Percentiles rank a stretch among this genome's conserved stretches.
These are phyloP conservation scores for Danaus chrysippus DNA, from an alignment of 2,888 invertebrate species.

Conservation along the genomic window DNA sequence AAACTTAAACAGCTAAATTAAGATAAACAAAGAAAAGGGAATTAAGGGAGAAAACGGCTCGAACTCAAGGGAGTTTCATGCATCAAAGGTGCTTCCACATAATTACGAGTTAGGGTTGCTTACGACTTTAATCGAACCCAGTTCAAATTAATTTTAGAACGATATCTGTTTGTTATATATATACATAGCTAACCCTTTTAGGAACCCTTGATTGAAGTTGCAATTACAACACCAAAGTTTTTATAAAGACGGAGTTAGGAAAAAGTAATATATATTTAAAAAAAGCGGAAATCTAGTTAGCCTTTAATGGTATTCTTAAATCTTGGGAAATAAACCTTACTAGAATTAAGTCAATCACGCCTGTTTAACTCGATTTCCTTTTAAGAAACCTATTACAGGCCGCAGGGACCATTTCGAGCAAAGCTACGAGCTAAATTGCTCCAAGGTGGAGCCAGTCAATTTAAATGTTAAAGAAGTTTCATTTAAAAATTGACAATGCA, in stretches of 20 bases:
- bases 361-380: constrained; percentile 71
- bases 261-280: constrained; percentile 14
- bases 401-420: constrained; percentile 60
- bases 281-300: constrained; percentile 20
- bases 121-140: constrained; percentile 50
- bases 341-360: constrained; percentile 71
- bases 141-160: constrained; percentile 17
- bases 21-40: constrained; percentile 21
- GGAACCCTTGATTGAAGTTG: neutral
- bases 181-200: neutral
- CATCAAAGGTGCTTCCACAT: constrained; percentile 57
- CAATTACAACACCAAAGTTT: neutral
- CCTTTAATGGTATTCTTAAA: constrained; percentile 22
- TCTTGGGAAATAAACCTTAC: constrained; percentile 47
- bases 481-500: constrained; percentile 61
- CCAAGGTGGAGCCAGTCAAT: constrained; percentile 66
- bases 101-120: constrained; percentile 50
- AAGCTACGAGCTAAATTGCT: constrained; percentile 57
- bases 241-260: neutral
- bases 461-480: constrained; percentile 70
- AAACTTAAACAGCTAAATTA: constrained; percentile 19
- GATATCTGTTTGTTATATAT: neutral
- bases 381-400: constrained; percentile 70
- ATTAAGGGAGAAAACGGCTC: constrained; percentile 18
- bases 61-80: constrained; percentile 28